Evolutionary conservation across 2,888 invertebrate species (phyloP).

Genomic region (Agriotes lineatus): DNA sequence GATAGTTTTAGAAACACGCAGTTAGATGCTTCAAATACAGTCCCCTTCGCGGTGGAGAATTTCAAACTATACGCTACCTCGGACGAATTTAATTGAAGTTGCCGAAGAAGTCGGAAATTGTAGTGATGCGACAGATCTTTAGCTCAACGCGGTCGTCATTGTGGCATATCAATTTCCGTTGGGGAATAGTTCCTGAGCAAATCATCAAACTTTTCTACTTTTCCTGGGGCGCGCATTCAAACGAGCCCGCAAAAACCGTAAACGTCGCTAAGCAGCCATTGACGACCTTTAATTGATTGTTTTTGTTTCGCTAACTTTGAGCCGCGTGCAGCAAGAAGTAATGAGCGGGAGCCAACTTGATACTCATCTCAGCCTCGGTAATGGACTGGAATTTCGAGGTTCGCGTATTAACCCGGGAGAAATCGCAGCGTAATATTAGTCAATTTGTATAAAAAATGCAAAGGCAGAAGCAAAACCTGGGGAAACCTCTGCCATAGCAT

Average conservation of each 20-base stretch:
- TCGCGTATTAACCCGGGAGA: slow-evolving; percentile 22
- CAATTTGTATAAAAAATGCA: too few relatives aligned
- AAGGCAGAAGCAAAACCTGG: too few relatives aligned
- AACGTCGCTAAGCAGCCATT: neutral
- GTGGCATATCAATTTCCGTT: slow-evolving; percentile 14
- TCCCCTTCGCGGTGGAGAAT: too few relatives aligned
- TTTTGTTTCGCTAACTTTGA: slow-evolving; percentile 8
- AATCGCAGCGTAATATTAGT: too few relatives aligned
- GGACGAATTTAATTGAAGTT: neutral
- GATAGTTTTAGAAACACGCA: too few relatives aligned
- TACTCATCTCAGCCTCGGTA: slow-evolving; percentile 20
- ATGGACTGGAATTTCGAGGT: slow-evolving; percentile 23
- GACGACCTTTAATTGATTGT: slow-evolving; percentile 13
- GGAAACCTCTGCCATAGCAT: too few relatives aligned
- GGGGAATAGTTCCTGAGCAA: neutral
- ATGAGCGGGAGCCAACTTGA: slow-evolving; percentile 24
- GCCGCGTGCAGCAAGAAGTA: slow-evolving; percentile 21
- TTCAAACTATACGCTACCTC: too few relatives aligned
- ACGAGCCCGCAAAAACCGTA: neutral
- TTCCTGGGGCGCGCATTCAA: neutral
- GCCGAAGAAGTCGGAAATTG: neutral
- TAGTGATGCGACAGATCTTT: neutral
- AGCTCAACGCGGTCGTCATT: neutral
- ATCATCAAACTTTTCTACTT: neutral
- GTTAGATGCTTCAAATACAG: too few relatives aligned